Evolutionary conservation across 2,888 invertebrate species (phyloP).

Genomic region (Argyra leucocephala): DNA sequence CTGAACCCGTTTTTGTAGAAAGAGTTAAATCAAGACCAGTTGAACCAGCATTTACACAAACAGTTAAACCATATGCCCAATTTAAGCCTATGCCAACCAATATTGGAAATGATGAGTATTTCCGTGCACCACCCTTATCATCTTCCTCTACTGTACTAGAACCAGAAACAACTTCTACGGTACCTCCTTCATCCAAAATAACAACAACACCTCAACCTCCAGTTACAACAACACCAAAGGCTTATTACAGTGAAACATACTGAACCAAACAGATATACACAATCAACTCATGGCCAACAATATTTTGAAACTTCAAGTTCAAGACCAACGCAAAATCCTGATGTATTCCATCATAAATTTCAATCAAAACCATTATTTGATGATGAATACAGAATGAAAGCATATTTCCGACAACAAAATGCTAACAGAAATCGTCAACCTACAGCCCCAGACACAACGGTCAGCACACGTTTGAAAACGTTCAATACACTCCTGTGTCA

Average conservation of each 20-base stretch:
- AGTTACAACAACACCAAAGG: constrained; percentile 25
- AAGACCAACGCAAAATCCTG: constrained; percentile 25
- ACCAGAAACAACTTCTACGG: constrained; percentile 42
- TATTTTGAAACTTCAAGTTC: neutral
- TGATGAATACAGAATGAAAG: constrained; percentile 41
- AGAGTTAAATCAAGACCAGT: constrained; percentile 27
- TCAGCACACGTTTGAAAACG: constrained; percentile 32
- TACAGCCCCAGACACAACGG: constrained; percentile 24
- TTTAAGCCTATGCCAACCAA: constrained; percentile 36
- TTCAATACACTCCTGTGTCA: constrained; percentile 36
- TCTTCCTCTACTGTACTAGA: constrained; percentile 33
- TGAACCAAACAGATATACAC: neutral
- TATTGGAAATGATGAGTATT: constrained; percentile 38
- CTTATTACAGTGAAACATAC: neutral
- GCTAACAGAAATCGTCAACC: constrained; percentile 37
- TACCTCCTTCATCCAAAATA: constrained; percentile 18
- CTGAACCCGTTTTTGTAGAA: constrained; percentile 21
- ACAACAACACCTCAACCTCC: constrained; percentile 5
- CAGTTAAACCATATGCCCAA: constrained; percentile 34
- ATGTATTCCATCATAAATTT: constrained; percentile 20
- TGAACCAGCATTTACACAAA: constrained; percentile 22
- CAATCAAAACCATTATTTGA: constrained; percentile 26
- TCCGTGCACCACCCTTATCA: constrained; percentile 28
- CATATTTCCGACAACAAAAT: constrained; percentile 41
- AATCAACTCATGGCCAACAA: neutral